Evolutionary conservation across 2,113 vertebrate species (phyloP).

Genomic region (Heptranchias perlo): DNA sequence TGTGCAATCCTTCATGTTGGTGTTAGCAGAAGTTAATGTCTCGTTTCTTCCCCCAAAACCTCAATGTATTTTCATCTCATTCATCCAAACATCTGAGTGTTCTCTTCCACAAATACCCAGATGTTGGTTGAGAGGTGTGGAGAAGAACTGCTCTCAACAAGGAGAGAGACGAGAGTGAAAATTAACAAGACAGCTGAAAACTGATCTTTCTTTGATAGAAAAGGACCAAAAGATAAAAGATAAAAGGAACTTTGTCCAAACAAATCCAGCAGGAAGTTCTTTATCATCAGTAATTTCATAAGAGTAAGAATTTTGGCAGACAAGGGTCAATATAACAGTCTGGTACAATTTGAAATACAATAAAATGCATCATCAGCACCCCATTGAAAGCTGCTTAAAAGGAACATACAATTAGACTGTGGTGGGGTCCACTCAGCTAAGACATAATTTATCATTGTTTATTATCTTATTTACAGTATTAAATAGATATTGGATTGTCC

Average conservation of each 20-base stretch:
- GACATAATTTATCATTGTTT: not conserved
- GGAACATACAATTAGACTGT: not conserved
- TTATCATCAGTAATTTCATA: not conserved
- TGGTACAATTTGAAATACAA: not conserved
- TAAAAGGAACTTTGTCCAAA: not conserved
- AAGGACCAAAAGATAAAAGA: not conserved
- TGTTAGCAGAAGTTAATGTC: not conserved
- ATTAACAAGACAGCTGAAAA: constrained; percentile 2
- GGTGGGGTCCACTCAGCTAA: not conserved
- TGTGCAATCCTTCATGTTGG: not conserved
- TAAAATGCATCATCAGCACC: not conserved
- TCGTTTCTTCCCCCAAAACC: not conserved
- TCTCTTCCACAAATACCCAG: not conserved
- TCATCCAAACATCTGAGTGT: not conserved
- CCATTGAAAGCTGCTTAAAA: not conserved
- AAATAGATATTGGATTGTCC: too few relatives aligned
- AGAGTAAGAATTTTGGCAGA: not conserved
- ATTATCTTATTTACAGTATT: not conserved
- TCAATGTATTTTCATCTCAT: not conserved
- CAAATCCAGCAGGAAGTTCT: not conserved
- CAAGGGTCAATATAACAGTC: not conserved
- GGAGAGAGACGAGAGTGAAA: not conserved
- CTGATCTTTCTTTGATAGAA: not conserved
- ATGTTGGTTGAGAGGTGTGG: not conserved
- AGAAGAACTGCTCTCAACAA: not conserved